phyloP scores from a whole-genome alignment of 2,888 invertebrate species.

The Apotomis turbidana region DNA sequence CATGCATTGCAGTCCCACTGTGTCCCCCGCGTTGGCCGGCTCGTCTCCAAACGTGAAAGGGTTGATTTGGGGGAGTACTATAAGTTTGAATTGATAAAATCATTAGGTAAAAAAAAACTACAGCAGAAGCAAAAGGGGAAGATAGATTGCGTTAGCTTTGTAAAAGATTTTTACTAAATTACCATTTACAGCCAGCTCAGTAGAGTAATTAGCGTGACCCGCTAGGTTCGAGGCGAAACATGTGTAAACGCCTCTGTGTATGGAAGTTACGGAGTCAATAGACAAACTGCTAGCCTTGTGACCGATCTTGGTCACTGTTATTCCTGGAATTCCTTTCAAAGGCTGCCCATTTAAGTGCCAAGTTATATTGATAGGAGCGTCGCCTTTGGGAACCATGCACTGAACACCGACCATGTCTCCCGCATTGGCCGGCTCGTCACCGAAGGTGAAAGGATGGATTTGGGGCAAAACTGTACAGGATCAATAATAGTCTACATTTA shows the following conservation, averaged over 20 bases:
- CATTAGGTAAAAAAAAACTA: constrained; percentile 1
- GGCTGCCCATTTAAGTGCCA: constrained; percentile 89
- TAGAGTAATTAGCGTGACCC: constrained; percentile 86
- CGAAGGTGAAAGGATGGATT: constrained; percentile 90
- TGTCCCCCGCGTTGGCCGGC: constrained; percentile 86
- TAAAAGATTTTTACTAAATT: constrained; percentile 52
- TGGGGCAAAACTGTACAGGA: constrained; percentile 87
- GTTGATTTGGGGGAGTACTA: constrained; percentile 81
- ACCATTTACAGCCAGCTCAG: constrained; percentile 89
- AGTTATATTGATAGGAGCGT: constrained; percentile 89
- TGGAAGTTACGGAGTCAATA: constrained; percentile 88
- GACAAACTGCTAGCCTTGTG: constrained; percentile 87
- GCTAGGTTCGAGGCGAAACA: constrained; percentile 88
- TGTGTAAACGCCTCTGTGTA: constrained; percentile 90
- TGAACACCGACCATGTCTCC: constrained; percentile 90
- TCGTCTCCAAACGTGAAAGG: constrained; percentile 87
- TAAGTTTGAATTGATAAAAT: constrained; percentile 14
- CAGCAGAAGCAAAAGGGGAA: constrained; percentile 2
- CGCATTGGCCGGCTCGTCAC: constrained; percentile 90
- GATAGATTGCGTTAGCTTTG: constrained; percentile 11
- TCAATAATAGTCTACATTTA: constrained; percentile 30
- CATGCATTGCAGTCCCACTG: constrained; percentile 86
- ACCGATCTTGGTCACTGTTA: constrained; percentile 84
- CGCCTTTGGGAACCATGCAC: constrained; percentile 91
- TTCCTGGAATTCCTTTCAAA: constrained; percentile 80